A percentile compares a stretch with the other conserved stretches of the same genome.
Evolutionary conservation across 2,888 invertebrate genomes (phyloP).

Genomic region (Ectemnius cavifrons): DNA sequence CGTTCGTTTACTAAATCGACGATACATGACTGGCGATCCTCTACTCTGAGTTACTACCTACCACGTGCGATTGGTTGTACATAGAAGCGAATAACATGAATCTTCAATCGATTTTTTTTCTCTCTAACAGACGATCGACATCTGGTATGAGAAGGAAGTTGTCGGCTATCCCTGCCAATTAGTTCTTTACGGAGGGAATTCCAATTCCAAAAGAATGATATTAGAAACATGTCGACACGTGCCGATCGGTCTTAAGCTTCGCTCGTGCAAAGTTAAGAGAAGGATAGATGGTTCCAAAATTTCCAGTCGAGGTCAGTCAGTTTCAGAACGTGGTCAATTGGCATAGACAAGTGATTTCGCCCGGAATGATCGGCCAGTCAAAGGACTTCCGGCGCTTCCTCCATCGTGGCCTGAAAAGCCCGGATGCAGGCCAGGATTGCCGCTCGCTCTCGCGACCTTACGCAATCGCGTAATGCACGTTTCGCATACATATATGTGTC

Average conservation of each 20-base stretch:
- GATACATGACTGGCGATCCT: not conserved
- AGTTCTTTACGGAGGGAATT: too few relatives aligned
- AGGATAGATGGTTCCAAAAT: not conserved
- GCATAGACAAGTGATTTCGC: conserved; percentile 8
- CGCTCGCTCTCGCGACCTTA: conserved; percentile 45
- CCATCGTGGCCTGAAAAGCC: conserved; percentile 50
- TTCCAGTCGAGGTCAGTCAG: not conserved
- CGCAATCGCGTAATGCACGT: conserved; percentile 48
- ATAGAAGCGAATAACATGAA: too few relatives aligned
- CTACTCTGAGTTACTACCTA: too few relatives aligned
- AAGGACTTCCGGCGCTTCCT: conserved; percentile 62
- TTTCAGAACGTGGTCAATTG: too few relatives aligned
- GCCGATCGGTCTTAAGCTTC: too few relatives aligned
- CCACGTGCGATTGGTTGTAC: too few relatives aligned
- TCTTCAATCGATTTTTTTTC: too few relatives aligned
- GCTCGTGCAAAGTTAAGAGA: too few relatives aligned
- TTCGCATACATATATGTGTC: not conserved
- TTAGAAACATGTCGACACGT: too few relatives aligned
- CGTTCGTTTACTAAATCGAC: not conserved
- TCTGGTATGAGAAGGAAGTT: not conserved
- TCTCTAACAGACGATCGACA: not conserved
- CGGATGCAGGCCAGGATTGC: conserved; percentile 49
- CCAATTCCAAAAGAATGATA: too few relatives aligned
- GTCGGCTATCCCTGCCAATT: not conserved
- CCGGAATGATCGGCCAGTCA: conserved; percentile 41